Evolutionary conservation across 2,113 vertebrate genomes (phyloP).

Genomic region (Danio rerio): GRCz12tu NC_133198.1:41859001-41859500

Average conservation of each 20-base stretch:
- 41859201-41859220: neutral
- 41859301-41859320: neutral
- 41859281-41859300: neutral
- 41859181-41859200: constrained; percentile 7
- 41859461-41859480: too few relatives aligned
- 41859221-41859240: neutral
- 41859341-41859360: neutral
- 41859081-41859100: constrained; percentile 50
- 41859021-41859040: constrained; percentile 68
- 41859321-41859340: neutral
- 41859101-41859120: constrained; percentile 36
- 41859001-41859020: constrained; percentile 76
- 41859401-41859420: too few relatives aligned
- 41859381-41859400: neutral
- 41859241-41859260: neutral
- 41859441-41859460: too few relatives aligned
- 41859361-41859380: neutral
- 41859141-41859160: constrained; percentile 23
- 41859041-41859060: constrained; percentile 66
- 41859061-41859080: constrained; percentile 52
- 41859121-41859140: constrained; percentile 34
- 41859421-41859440: too few relatives aligned
- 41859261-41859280: neutral
- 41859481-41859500: too few relatives aligned
- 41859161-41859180: neutral